Evolutionary conservation across 2,113 vertebrate genomes (phyloP), one percentile per base, ranked within the genome.

Genomic region (Perca flavescens): DNA sequence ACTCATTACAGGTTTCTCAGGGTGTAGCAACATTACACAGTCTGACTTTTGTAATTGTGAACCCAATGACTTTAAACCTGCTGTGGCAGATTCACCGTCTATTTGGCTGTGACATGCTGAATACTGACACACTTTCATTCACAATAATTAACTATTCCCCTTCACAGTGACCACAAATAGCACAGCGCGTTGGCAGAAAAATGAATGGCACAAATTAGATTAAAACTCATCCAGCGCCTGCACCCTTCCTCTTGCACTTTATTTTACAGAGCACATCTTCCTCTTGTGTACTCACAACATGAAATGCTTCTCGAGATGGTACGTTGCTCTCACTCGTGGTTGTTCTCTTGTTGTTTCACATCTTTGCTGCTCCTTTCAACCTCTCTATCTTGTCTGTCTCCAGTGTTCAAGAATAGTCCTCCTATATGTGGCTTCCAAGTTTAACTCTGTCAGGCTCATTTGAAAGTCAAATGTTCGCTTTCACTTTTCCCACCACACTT

Each of bases 401-500:
- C 74, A 77, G 14, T 47, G 73, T 69, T 86, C 84, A 74, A 74
- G 80, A 91, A 89, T 79, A 93, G 78, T 69, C 43, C 66, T 58
- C 62, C 60, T 82, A 79, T 86, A 81, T 80, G 80, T 74, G 73
- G 86, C 77, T 84, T 88, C 86, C 73, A 82, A 92, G 89, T 91
- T 92, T 92, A 86, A 91, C 90, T 93, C 80, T 47, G 63, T 72
- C 85, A 69, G 53, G 67, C 88, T 92, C 88, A 92, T 94, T 93
- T 93, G 82, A 93, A 95, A 94, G 92, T 93, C 91, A 91, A 93
- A 93, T 95, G 65, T 58, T 82, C 63, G 68, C 84, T 77, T 87
- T 87, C 83, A 77, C 88, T 91, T 85, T 86, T 82, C 68, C 76
- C 78, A 83, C 76, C 68, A 71, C 86, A 86, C 69, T 86, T 92